These are phyloP conservation scores for Rhynchonycteris naso DNA, from an alignment of 2,797 vertebrate species.

Conservation along the genomic window DNA sequence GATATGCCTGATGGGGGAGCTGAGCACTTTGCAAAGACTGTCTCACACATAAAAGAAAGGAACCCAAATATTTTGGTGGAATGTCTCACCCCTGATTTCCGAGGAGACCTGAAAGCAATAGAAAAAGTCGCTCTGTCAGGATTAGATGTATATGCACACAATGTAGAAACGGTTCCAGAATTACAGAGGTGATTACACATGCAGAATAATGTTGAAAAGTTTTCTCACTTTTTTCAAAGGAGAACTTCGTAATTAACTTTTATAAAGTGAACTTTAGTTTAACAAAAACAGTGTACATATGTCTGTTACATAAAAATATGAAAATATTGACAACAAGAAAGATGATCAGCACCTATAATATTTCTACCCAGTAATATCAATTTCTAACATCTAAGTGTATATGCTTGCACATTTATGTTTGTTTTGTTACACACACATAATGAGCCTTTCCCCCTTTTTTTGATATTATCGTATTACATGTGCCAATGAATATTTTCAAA, in stretches of 20 bases:
- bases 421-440: background rate
- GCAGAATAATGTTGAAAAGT: background rate
- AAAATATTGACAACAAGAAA: slow-evolving; percentile 39
- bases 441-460: background rate
- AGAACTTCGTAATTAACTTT: background rate
- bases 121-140: slow-evolving; percentile 93
- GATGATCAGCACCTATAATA: background rate
- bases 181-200: slow-evolving; percentile 91
- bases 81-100: slow-evolving; percentile 97
- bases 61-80: slow-evolving; percentile 94
- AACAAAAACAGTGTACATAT: background rate
- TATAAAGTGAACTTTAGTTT: background rate
- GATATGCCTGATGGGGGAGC: slow-evolving; percentile 96
- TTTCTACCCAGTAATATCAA: background rate
- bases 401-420: background rate
- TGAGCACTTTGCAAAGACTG: slow-evolving; percentile 94
- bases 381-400: background rate
- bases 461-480: no score
- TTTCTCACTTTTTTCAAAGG: background rate
- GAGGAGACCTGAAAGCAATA: slow-evolving; percentile 93
- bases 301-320: background rate
- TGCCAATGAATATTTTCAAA: background rate
- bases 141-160: slow-evolving; percentile 97
- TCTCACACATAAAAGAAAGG: slow-evolving; percentile 93
- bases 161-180: slow-evolving; percentile 96